A percentile compares a stretch with the other conserved stretches of the same genome.
Conservation (phyloP, 2,113 vertebrate genomes). For the Ondatra zibethicus region DNA sequence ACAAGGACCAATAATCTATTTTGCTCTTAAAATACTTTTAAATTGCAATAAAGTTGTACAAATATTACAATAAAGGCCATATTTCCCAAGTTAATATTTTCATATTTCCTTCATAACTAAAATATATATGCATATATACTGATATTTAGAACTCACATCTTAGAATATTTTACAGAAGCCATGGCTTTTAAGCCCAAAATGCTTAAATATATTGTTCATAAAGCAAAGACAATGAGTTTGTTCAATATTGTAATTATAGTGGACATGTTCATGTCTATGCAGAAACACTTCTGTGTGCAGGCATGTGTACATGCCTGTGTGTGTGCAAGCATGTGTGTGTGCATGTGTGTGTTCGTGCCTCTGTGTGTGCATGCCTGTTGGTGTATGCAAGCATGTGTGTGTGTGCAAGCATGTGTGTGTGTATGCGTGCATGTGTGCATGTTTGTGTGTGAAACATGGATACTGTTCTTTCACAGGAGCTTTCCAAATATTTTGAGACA, state of each 20-base stretch:
- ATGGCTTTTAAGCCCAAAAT: not conserved
- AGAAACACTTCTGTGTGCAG: not conserved
- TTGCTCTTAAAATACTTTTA: not conserved
- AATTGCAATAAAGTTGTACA: not conserved
- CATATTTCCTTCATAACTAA: not conserved
- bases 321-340: not conserved
- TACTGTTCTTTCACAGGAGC: not conserved
- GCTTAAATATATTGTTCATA: not conserved
- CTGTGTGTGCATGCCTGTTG: not conserved
- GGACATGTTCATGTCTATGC: not conserved
- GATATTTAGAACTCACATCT: not conserved
- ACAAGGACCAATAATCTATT: not conserved
- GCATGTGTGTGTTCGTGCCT: not conserved
- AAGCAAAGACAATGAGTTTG: not conserved
- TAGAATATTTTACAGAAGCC: not conserved
- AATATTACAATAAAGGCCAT: not conserved
- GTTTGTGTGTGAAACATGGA: not conserved
- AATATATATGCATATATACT: not conserved
- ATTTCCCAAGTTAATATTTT: not conserved
- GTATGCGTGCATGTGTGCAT: not conserved
- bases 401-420: no score
- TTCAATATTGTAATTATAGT: not conserved
- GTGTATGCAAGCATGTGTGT: no score
- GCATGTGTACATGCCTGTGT: not conserved
- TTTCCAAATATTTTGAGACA: not conserved